phyloP scores from a whole-genome alignment of 2,888 invertebrate genomes.

The Harpalus rubripes region DNA sequence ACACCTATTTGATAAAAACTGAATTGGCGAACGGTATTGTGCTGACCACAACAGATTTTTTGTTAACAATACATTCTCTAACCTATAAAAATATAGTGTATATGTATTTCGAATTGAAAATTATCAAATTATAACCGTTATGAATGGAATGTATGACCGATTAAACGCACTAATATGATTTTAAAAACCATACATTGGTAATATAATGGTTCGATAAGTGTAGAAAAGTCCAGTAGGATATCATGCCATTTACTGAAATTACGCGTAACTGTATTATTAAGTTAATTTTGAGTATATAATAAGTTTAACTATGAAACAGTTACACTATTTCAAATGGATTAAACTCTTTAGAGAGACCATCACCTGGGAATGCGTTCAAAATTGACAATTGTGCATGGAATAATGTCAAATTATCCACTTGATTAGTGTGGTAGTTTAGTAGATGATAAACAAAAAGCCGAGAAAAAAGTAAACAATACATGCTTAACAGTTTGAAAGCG shows the following conservation, averaged over 20 bases:
- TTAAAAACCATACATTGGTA: not conserved
- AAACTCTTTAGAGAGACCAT: not conserved
- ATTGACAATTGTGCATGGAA: not conserved
- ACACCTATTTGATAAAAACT: no score
- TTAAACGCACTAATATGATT: not conserved
- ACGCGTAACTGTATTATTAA: not conserved
- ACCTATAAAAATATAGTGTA: not conserved
- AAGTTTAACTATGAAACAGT: not conserved
- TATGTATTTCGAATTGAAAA: not conserved
- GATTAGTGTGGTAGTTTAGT: not conserved
- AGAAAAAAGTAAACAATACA: conserved; percentile 4
- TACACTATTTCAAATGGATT: not conserved
- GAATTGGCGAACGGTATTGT: no score
- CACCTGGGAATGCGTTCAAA: not conserved
- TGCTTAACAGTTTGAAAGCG: not conserved
- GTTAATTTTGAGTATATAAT: not conserved
- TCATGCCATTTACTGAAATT: not conserved
- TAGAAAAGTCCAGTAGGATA: not conserved
- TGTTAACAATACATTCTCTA: not conserved
- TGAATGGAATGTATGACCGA: not conserved
- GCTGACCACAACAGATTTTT: no score
- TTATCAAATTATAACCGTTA: not conserved
- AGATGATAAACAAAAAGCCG: not conserved
- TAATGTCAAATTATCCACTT: not conserved
- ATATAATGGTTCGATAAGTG: not conserved